phyloP scores from a whole-genome alignment of 2,888 invertebrate species.

The Cryptops parisi region DNA sequence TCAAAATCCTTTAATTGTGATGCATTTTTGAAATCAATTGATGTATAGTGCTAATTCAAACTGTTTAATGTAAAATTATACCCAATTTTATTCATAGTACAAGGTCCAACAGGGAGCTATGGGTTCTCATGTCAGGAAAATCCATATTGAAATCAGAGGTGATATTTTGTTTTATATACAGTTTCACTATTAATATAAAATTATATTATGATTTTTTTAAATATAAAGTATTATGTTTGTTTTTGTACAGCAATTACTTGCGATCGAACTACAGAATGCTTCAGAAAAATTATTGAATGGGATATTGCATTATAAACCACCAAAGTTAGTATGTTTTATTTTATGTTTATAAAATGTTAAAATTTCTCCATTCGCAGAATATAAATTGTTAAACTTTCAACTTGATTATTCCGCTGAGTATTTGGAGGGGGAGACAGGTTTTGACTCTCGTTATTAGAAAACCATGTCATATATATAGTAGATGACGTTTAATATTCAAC shows the following conservation, averaged over 20 bases:
- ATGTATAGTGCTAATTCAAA: too few species aligned
- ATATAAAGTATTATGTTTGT: background rate
- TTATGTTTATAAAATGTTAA: background rate
- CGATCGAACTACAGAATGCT: constrained; percentile 27
- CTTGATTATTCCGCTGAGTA: too few species aligned
- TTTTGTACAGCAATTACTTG: constrained; percentile 26
- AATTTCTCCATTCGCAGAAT: too few species aligned
- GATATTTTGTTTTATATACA: constrained; percentile 15
- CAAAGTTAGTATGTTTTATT: constrained; percentile 20
- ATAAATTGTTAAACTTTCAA: too few species aligned
- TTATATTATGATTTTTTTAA: constrained; percentile 8
- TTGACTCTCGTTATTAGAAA: too few species aligned
- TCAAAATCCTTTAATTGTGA: too few species aligned
- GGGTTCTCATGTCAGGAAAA: constrained; percentile 31
- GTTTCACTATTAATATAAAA: too few species aligned
- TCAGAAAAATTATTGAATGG: constrained; percentile 28
- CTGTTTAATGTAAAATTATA: too few species aligned
- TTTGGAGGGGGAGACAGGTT: too few species aligned
- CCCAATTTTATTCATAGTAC: background rate
- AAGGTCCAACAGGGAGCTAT: constrained; percentile 30
- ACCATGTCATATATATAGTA: too few species aligned
- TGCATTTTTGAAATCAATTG: too few species aligned
- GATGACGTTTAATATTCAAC: background rate
- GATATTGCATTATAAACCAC: constrained; percentile 26
- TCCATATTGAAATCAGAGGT: constrained; percentile 29